Percentiles rank a stretch among this genome's conserved stretches.
Evolutionary conservation across 2,888 invertebrate species (phyloP).

Genomic region (Oscheius sp.): DNA sequence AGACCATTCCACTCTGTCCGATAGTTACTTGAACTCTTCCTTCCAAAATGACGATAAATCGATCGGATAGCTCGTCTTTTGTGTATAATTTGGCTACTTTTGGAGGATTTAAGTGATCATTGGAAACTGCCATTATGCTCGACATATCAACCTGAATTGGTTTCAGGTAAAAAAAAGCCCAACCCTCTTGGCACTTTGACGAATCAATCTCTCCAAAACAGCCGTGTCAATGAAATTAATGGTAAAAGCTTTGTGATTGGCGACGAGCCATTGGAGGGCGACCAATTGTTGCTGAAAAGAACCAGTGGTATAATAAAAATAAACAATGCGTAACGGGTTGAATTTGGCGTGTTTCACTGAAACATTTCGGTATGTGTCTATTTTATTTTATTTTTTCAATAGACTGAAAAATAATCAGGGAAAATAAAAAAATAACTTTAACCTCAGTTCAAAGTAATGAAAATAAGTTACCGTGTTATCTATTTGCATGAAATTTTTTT

Average conservation of each 20-base stretch:
- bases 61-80: constrained; percentile 76
- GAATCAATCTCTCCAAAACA: constrained; percentile 54
- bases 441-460: too few species aligned
- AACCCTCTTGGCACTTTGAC: constrained; percentile 48
- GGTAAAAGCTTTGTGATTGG: constrained; percentile 53
- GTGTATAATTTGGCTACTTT: constrained; percentile 70
- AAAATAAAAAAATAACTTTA: too few species aligned
- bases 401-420: too few species aligned
- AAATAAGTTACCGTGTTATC: too few species aligned
- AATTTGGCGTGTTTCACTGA: too few species aligned
- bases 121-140: constrained; percentile 57
- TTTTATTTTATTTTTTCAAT: too few species aligned
- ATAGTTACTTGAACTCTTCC: constrained; percentile 83
- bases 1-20: constrained; percentile 82
- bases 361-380: too few species aligned
- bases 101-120: constrained; percentile 55
- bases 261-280: constrained; percentile 58
- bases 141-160: constrained; percentile 54
- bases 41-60: constrained; percentile 92
- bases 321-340: too few species aligned
- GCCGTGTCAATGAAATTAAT: constrained; percentile 51
- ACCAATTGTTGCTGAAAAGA: constrained; percentile 54
- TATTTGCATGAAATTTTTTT: too few species aligned
- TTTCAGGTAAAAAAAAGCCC: background rate
- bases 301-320: too few species aligned